Conservation (phyloP, 2,888 invertebrate genomes). For the Andrena marginata region DNA sequence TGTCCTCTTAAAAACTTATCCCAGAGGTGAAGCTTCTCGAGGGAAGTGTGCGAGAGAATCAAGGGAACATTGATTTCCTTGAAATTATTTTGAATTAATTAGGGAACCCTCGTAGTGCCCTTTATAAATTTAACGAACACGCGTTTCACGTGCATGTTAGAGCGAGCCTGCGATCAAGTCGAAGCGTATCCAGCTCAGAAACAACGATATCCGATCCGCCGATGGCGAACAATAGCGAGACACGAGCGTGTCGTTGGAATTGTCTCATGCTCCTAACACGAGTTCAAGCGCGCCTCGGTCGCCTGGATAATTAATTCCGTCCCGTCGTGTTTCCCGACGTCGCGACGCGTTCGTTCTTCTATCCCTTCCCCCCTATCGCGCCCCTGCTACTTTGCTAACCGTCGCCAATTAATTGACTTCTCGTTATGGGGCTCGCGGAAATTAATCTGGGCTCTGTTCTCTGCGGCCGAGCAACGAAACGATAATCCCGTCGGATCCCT, state of each 20-base stretch:
- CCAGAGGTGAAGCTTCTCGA: no score
- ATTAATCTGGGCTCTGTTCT: slow-evolving; percentile 27
- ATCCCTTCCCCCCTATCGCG: slow-evolving; percentile 11
- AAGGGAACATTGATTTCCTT: no score
- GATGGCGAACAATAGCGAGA: slow-evolving; percentile 38
- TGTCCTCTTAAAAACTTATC: no score
- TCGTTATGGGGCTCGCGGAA: slow-evolving; percentile 29
- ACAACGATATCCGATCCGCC: slow-evolving; percentile 41
- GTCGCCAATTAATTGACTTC: slow-evolving; percentile 56
- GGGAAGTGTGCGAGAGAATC: no score
- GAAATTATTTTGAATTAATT: no score
- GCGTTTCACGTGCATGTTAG: neutral
- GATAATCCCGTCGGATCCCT: neutral
- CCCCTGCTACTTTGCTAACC: slow-evolving; percentile 9
- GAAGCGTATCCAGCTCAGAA: slow-evolving; percentile 8
- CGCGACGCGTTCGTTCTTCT: slow-evolving; percentile 38
- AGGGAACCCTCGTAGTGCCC: no score
- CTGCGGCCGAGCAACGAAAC: neutral
- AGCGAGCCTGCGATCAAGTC: slow-evolving; percentile 5
- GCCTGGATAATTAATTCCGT: slow-evolving; percentile 59
- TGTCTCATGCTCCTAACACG: slow-evolving; percentile 45
- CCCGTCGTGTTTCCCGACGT: slow-evolving; percentile 42
- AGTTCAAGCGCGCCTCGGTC: slow-evolving; percentile 46
- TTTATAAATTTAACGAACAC: no score
- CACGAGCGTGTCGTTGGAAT: slow-evolving; percentile 32